A percentile compares a stretch with the other conserved stretches of the same genome.
These are phyloP conservation scores for Riparia riparia DNA, from an alignment of 2,113 vertebrate species.

Conservation along the genomic window DNA sequence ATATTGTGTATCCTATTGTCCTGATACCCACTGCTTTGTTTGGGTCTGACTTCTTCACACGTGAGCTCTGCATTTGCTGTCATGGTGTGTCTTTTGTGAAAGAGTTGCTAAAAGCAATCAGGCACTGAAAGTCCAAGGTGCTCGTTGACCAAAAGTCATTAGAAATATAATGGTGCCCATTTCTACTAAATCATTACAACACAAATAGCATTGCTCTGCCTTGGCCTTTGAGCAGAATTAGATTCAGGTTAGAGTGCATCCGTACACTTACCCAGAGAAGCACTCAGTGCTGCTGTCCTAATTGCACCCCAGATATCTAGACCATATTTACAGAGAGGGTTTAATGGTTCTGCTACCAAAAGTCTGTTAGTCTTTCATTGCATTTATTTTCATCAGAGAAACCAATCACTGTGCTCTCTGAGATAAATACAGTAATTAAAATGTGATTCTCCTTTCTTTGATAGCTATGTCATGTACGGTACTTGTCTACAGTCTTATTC, in stretches of 20 bases:
- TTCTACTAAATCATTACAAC: conserved; percentile 20
- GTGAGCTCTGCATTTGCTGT: not conserved
- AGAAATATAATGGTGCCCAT: conserved; percentile 36
- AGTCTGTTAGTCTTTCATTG: conserved; percentile 59
- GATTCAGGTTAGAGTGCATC: conserved; percentile 54
- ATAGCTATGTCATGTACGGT: not conserved
- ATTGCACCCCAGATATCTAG: conserved; percentile 54
- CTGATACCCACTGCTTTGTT: not conserved
- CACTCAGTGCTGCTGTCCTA: not conserved
- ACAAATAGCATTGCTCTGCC: not conserved
- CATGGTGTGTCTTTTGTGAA: not conserved
- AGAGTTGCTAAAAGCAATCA: conserved; percentile 46
- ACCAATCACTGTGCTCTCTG: conserved; percentile 1
- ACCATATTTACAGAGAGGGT: conserved; percentile 18
- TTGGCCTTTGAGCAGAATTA: conserved; percentile 29
- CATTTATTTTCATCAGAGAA: conserved; percentile 52
- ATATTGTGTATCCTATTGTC: not conserved
- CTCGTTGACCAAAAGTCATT: conserved; percentile 45
- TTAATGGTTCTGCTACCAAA: conserved; percentile 53
- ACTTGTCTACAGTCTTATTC: not conserved
- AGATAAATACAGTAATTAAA: conserved; percentile 65
- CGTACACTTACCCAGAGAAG: not conserved
- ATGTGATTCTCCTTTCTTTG: conserved; percentile 54
- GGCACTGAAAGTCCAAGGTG: not conserved
- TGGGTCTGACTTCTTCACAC: not conserved